Base-by-base conservation (phyloP, 2,888 invertebrate genomes). In the Cyaniris semiargus region DNA sequence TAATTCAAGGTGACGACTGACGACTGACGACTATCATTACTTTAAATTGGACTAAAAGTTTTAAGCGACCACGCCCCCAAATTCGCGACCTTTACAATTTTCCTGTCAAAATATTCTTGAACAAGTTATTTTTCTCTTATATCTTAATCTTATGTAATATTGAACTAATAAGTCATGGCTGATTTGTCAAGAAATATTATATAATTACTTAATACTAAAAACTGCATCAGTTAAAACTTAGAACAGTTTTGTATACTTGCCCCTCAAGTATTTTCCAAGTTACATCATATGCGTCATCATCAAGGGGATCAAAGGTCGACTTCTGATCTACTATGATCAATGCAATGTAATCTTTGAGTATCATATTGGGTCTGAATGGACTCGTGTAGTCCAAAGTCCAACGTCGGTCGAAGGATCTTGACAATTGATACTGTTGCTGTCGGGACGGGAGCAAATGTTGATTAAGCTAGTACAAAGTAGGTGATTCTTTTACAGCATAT, bases 391-490 rank as follows among this genome's bases (percentile, higher is more conserved):
- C 0, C 75, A 70, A 78, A 79, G 78, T 78, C 66, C 75, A 77
- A 34, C 74, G 75, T 76, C 34, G 72, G 53, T 70, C 74, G 27
- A 56, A 34, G 76, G 56, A 75, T 75, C 66, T 79, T 79, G 79
- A 77, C 77, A 79, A 34, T 60, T 60, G 21, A 15, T 1, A 66
- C 27, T 23, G 60, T 66, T 58, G 58, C 58, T 58, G 21, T 8
- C 58, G 21, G 58, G 58, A 58, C 13, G 58, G 10, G 21, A n/a
- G 8, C 58, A 58, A 58, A 58, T 58, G n/a, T 58, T 58, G 21
- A 58, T 8, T 21, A 58, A 21, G 58, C 8, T 21, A 21, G 21
- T 58, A 18, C 5, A 18, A 53, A 5, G 18, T 18, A 18, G 53
- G 18, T 18, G 53, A 18, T 53, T 3, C 18, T 53, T 53, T 48